Base-by-base conservation (phyloP, 2,113 vertebrate species). In the Neolamprologus tretocephalus region DNA sequence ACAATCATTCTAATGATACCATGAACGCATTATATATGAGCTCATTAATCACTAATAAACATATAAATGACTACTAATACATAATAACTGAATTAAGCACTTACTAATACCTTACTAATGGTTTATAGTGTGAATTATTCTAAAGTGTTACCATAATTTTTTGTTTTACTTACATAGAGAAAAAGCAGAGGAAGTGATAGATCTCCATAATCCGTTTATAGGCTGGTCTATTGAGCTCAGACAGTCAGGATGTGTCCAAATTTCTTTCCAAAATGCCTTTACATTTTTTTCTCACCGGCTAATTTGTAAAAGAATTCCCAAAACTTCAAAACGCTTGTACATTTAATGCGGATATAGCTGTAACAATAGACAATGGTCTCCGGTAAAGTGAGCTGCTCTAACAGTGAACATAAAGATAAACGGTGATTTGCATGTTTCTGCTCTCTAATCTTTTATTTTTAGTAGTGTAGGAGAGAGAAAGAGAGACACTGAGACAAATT, bases 121-220 rank as follows among this genome's bases (percentile, higher is more conserved):
- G 16, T 63, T 63, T 19, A 63, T 33, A 63, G 16, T 19, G 16
- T 11, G 17, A 35, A 19, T 35, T 63, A 33, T 63, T 35, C 58
- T 63, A 63, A 35, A 63, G 16, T 35, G 17, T n/a, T 63, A n/a
- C 3, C 58, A 3, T 49, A 49, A 19, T 19, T 1, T 19, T n/a
- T 35, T 75, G 42, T 61, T 37, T 0, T 3, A 95, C 95, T 95
- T 94, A 95, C 95, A 89, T 3, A 10, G 58, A 87, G 17, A 95
- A 49, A 73, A 96, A 53, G 84, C 89, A 93, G 45, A 94, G 4
- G 75, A 57, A 87, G 10, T 3, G 12, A 40, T 58, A 71, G 21
- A 58, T 37, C 51, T 79, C 75, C 95, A 96, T 95, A 2, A 19
- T 71, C 6, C 23, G 47, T 85, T 47, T 37, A n/a, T 54, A 75